These are phyloP conservation scores for Myoxocephalus aenaeus DNA, from an alignment of 2,797 vertebrate species.

Conservation along the genomic window DNA sequence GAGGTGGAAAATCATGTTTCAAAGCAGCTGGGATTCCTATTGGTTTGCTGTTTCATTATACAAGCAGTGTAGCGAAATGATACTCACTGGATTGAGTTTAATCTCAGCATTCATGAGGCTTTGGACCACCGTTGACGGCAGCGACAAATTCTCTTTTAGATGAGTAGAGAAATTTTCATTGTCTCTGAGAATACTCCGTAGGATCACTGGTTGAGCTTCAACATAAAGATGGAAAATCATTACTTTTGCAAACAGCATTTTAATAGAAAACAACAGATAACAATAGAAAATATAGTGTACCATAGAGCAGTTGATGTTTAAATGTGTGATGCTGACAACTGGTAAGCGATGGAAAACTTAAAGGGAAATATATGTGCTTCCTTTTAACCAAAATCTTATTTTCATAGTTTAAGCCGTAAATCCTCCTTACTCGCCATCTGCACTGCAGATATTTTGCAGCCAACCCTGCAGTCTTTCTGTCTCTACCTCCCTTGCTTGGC, in stretches of 20 bases:
- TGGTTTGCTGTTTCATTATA: not conserved
- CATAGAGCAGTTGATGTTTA: not conserved
- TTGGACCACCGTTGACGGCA: constrained; percentile 64
- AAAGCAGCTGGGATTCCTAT: not conserved
- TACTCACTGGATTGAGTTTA: constrained; percentile 71
- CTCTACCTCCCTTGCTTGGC: constrained; percentile 18
- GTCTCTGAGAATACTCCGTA: constrained; percentile 75
- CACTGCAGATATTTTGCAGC: constrained; percentile 45
- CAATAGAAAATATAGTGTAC: not conserved
- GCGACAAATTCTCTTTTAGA: constrained; percentile 67
- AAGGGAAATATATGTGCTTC: constrained; percentile 6
- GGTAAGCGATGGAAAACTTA: not conserved
- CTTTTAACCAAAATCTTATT: not conserved
- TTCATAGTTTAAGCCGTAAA: constrained; percentile 4
- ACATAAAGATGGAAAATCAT: constrained; percentile 38
- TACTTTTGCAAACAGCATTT: not conserved
- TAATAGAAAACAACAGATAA: no score
- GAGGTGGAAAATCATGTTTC: not conserved
- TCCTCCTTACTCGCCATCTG: constrained; percentile 19
- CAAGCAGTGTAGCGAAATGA: not conserved
- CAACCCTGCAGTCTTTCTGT: constrained; percentile 10
- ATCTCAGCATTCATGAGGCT: constrained; percentile 75
- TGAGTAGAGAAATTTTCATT: constrained; percentile 79
- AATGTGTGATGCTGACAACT: not conserved
- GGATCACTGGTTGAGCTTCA: constrained; percentile 71